A percentile compares a stretch with the other conserved stretches of the same genome.
Evolutionary conservation across 2,113 vertebrate species (phyloP).

Genomic region (Crotalus helleri): DNA sequence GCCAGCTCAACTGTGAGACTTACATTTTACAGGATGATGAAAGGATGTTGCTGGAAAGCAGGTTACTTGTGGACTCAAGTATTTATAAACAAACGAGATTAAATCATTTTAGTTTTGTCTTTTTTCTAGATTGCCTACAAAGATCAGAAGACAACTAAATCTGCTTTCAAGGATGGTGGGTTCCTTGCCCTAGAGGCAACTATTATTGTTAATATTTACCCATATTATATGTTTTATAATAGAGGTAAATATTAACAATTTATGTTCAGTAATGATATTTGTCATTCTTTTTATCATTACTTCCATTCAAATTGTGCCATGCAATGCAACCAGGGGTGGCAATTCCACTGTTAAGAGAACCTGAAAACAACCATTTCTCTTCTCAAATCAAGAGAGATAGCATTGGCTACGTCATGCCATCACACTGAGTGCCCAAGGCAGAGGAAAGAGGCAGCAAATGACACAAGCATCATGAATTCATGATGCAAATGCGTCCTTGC

Average conservation of each 20-base stretch:
- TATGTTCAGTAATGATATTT: background rate
- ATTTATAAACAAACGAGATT: background rate
- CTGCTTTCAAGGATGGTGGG: background rate
- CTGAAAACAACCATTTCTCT: background rate
- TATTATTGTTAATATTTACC: background rate
- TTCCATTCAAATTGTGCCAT: background rate
- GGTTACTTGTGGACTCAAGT: background rate
- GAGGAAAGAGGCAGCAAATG: background rate
- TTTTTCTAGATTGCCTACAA: background rate
- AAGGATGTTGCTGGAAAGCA: background rate
- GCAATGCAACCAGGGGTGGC: background rate
- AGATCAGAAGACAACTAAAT: background rate
- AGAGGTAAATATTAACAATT: background rate
- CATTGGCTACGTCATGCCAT: background rate
- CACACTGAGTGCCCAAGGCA: background rate
- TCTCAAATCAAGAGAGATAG: background rate
- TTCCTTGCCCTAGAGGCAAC: background rate
- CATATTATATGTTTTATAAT: background rate
- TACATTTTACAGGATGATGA: background rate
- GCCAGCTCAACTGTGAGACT: background rate
- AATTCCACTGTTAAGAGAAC: background rate
- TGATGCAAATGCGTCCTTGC: background rate
- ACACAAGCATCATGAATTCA: background rate
- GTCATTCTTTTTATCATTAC: background rate
- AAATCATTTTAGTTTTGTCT: background rate